Conservation (phyloP, 2,797 vertebrate genomes). For the Crenichthys baileyi region DNA sequence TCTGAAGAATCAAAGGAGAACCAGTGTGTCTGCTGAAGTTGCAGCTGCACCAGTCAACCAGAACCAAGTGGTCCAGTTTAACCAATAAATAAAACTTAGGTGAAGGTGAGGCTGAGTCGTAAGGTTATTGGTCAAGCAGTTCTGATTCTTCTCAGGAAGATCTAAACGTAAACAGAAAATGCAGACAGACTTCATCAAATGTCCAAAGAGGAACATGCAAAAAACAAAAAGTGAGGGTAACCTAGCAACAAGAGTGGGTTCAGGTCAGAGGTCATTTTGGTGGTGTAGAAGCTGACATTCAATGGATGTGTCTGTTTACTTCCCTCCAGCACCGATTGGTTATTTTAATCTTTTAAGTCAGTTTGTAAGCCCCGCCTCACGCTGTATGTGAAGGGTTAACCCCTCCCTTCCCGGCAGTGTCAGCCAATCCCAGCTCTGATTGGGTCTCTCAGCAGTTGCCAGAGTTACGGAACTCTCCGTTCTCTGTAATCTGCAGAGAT, state of each 20-base stretch:
- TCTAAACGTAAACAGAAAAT: constrained; percentile 39
- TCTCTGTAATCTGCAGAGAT: constrained; percentile 98
- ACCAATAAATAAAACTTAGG: background rate
- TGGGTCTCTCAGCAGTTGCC: constrained; percentile 87
- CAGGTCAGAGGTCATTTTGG: constrained; percentile 12
- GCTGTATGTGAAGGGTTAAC: constrained; percentile 10
- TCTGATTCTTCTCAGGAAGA: constrained; percentile 30
- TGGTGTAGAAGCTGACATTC: constrained; percentile 3
- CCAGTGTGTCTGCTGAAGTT: background rate
- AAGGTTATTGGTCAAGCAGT: background rate
- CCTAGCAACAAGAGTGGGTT: constrained; percentile 18
- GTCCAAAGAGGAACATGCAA: constrained; percentile 63
- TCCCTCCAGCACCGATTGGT: constrained; percentile 2
- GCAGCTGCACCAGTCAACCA: too few species aligned
- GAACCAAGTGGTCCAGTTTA: background rate
- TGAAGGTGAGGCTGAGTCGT: background rate
- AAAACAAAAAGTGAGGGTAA: constrained; percentile 39
- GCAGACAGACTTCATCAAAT: constrained; percentile 15
- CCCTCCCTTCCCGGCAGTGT: background rate
- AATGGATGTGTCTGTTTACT: background rate
- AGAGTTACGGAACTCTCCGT: constrained; percentile 97
- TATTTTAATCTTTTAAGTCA: background rate
- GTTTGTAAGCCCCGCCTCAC: constrained; percentile 5
- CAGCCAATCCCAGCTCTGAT: constrained; percentile 32
- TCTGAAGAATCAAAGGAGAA: constrained; percentile 1